A percentile compares a stretch with the other conserved stretches of the same genome.
phyloP scores from a whole-genome alignment of 1,140 invertebrate species.

The Nephila pilipes region DNA sequence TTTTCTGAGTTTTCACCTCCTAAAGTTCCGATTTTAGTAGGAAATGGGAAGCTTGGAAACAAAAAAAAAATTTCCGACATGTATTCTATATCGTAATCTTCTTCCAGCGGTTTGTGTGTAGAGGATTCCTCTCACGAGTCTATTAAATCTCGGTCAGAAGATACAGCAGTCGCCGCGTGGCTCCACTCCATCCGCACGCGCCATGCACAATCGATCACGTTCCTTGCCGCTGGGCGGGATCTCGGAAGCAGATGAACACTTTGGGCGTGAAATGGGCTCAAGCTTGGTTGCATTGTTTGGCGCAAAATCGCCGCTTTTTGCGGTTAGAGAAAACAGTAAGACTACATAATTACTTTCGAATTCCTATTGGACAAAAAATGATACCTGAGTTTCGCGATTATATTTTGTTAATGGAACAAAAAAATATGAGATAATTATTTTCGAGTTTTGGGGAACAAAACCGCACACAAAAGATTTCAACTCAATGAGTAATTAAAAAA shows the following conservation, averaged over 20 bases:
- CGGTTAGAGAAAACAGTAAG: neutral
- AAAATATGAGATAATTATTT: too few species aligned
- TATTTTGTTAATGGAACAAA: too few species aligned
- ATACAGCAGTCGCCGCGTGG: neutral
- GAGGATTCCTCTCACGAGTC: neutral
- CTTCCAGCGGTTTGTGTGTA: neutral
- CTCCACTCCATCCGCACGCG: conserved; percentile 23
- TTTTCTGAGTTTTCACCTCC: too few species aligned
- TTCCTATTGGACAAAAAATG: too few species aligned
- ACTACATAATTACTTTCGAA: too few species aligned
- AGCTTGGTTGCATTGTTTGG: conserved; percentile 42
- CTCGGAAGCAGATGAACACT: conserved; percentile 44
- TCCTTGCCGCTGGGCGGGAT: conserved; percentile 11
- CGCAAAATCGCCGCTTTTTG: neutral
- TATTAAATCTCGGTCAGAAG: conserved; percentile 24
- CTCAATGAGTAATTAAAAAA: too few species aligned
- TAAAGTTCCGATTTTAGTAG: too few species aligned
- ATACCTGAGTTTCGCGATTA: too few species aligned
- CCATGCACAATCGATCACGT: conserved; percentile 30
- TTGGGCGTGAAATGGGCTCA: conserved; percentile 29
- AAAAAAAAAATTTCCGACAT: too few species aligned
- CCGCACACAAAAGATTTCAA: too few species aligned
- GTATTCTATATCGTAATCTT: neutral
- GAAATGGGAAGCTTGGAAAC: too few species aligned
- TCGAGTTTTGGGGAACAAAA: too few species aligned